Base-by-base conservation (phyloP, 1,140 invertebrate genomes). In the Mesaphorura yosii region DNA sequence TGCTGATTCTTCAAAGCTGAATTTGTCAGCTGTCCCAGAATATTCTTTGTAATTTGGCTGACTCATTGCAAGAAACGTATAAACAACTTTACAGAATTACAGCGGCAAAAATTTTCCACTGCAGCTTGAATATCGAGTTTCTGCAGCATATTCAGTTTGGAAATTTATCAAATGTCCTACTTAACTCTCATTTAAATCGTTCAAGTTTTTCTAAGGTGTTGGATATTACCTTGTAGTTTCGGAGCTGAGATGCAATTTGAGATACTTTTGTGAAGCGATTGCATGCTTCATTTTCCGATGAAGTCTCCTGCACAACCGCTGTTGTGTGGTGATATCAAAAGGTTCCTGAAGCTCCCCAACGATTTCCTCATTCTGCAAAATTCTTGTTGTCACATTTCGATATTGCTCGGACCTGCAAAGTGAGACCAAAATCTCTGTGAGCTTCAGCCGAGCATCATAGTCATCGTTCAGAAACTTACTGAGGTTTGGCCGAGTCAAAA, bases 261-360 rank as follows among this genome's bases (percentile, higher is more conserved):
- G 20, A 38, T 40, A 17, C 6, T 39, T 19, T 17, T 34, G 20
- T n/a, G 29, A 27, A 46, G 19, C 14, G 44, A 15, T 25, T 23
- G 19, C n/a, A n/a, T 17, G 10, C 29, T 47, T 29, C 34, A 29
- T 22, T 46, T 53, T 27, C 15, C 57, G 42, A 38, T 67, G 65
- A 15, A 66, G 55, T 26, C 48, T 39, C n/a, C 44, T 39, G 51
- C 67, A 68, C 44, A 64, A 46, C 14, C 47, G 48, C 47, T 63
- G 51, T 38, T 64, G 52, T n/a, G 20, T 15, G n/a, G 31, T 50
- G 31, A 63, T 60, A 52, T 65, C 56, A 26, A 61, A 48, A 14
- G 58, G 48, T 5, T 46, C 25, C 25, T 52, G 31, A 10, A 64
- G 40, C 25, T 65, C 62, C 7, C 27, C 45, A 26, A 51, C 45